phyloP scores from a whole-genome alignment of 2,113 vertebrate genomes.

The Cyphomyrus plagiostoma region DNA sequence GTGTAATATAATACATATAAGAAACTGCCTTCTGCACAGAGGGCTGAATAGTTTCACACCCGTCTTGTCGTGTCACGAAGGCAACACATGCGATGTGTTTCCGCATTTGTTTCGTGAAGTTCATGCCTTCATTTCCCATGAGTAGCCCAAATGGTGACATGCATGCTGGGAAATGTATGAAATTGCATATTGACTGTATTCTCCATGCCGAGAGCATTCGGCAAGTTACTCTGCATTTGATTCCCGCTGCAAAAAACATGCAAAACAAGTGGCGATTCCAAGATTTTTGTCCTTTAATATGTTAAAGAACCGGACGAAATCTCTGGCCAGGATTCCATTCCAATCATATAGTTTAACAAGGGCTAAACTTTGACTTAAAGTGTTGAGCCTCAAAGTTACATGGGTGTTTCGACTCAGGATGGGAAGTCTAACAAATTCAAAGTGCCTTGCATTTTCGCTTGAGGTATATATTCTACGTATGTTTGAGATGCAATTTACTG shows the following conservation, averaged over 20 bases:
- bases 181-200: neutral
- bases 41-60: neutral
- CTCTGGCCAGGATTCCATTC: neutral
- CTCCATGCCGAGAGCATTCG: neutral
- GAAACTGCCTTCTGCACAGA: neutral
- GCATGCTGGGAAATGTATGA: neutral
- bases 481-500: constrained; percentile 10
- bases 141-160: neutral
- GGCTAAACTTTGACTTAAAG: neutral
- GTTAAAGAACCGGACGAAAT: neutral
- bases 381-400: neutral
- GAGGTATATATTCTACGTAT: constrained; percentile 43
- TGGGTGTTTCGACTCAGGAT: neutral
- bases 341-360: neutral
- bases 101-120: neutral
- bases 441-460: constrained; percentile 50
- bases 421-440: constrained; percentile 39
- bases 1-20: neutral
- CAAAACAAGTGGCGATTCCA: neutral
- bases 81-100: neutral
- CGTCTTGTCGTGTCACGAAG: neutral
- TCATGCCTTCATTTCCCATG: neutral
- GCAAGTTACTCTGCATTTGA: neutral
- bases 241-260: neutral
- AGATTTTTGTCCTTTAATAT: neutral